Evolutionary conservation across 2,797 vertebrate genomes (phyloP), one percentile per base, ranked within the genome.

Genomic region (Anguilla pacifica): DNA sequence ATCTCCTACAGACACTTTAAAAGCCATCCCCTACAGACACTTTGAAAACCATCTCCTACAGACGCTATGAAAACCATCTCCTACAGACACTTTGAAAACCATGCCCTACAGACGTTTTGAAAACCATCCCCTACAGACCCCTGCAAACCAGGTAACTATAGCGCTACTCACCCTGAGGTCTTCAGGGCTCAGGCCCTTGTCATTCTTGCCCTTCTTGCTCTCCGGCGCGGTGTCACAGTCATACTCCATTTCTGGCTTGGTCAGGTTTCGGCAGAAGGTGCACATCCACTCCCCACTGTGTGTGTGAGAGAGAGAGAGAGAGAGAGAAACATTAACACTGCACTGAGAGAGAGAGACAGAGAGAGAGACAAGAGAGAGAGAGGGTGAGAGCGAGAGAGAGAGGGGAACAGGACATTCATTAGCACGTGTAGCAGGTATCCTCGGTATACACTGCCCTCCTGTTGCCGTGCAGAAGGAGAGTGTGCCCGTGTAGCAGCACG

Each of bases 261-360:
- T 94, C 87, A 99, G 93, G 93, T 96, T 98, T 94, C 99, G 97
- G 92, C 98, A 99, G 95, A 99, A 99, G 0, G 99, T 99, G 93
- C 99, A 99, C 93, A 99, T 98, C 96, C 98, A 99, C 89, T 99
- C 98, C 83, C 98, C 99, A 93, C 98, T 99, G 90, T 86, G 84
- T 77, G 61, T 86, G 51, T 57, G 59, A 31, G 17, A n/a, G 49
- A 39, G 13, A n/a, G 10, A 3, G 31, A 39, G 43, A 3, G 43
- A 3, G 74, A 15, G 17, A 17, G 5, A 9, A n/a, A 9, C 6
- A 51, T 22, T 11, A 7, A 83, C 22, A 35, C 35, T 35, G 35
- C 35, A 35, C 35, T 35, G 35, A 1, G 35, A 35, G 35, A 35
- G 35, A 83, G 22, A 35, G 87, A 70, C 4, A 43, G 43, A 4